These are phyloP conservation scores for Pissodes strobi DNA, from an alignment of 1,140 invertebrate species.

Conservation along the genomic window DNA sequence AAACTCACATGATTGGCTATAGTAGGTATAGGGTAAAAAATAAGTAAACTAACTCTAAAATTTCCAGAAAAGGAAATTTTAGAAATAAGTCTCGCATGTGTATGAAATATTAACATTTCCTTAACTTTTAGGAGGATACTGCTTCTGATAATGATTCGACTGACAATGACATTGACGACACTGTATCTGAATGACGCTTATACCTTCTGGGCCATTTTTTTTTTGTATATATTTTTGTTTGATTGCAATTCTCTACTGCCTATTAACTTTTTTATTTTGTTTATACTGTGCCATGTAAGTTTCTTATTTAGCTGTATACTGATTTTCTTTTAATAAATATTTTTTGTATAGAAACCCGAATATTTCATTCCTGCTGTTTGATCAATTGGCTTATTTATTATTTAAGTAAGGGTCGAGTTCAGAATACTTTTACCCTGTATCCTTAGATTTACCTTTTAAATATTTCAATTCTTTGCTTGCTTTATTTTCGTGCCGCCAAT, in stretches of 20 bases:
- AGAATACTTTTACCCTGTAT: no score
- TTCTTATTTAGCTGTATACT: slow-evolving; percentile 5
- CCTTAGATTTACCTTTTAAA: no score
- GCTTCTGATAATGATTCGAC: slow-evolving; percentile 17
- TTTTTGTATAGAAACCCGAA: neutral
- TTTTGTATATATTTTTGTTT: slow-evolving; percentile 11
- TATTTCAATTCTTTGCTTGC: no score
- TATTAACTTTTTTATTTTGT: slow-evolving; percentile 16
- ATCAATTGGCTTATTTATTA: neutral
- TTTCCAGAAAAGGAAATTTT: neutral
- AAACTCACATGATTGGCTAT: no score
- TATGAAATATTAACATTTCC: slow-evolving; percentile 14
- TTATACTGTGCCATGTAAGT: slow-evolving; percentile 7
- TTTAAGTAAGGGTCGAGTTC: no score
- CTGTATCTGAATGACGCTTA: slow-evolving; percentile 9
- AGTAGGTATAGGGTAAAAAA: no score
- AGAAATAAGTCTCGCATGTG: neutral
- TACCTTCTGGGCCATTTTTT: slow-evolving; percentile 16
- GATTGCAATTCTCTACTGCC: slow-evolving; percentile 6
- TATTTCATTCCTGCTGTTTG: neutral
- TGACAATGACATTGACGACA: slow-evolving; percentile 15
- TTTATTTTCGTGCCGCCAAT: no score
- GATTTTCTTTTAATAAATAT: slow-evolving; percentile 8
- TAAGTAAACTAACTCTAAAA: no score
- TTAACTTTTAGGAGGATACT: slow-evolving; percentile 25